Conservation (phyloP, 2,888 invertebrate species). For the Hypolimnas misippus region DNA sequence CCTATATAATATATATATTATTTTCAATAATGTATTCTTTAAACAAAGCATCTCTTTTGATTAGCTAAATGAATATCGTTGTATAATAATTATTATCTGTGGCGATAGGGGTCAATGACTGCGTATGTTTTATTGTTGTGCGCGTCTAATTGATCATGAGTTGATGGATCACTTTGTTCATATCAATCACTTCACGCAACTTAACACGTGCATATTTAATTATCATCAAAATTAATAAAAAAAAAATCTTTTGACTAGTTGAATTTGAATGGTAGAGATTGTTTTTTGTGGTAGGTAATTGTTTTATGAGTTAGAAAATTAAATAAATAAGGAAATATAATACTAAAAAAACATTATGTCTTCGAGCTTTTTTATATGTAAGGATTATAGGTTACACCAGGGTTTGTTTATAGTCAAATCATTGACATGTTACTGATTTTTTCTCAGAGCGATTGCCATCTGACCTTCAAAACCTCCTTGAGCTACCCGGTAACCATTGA, state of each 20-base stretch:
- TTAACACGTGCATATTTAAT: slow-evolving; percentile 42
- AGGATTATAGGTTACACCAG: too few relatives aligned
- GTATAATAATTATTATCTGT: slow-evolving; percentile 76
- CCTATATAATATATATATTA: not conserved
- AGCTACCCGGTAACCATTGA: too few relatives aligned
- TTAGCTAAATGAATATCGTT: slow-evolving; percentile 61
- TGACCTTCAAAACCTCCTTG: too few relatives aligned
- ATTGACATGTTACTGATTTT: too few relatives aligned
- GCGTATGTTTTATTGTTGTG: slow-evolving; percentile 57
- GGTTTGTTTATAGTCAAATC: too few relatives aligned
- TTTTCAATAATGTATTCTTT: slow-evolving; percentile 11
- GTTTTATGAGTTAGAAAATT: too few relatives aligned
- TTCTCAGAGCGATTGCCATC: too few relatives aligned
- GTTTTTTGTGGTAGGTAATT: too few relatives aligned
- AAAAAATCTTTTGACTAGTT: not conserved
- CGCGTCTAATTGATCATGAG: slow-evolving; percentile 53
- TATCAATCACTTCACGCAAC: slow-evolving; percentile 44
- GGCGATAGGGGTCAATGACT: slow-evolving; percentile 59
- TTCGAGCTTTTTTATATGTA: too few relatives aligned
- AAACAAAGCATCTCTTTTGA: slow-evolving; percentile 34
- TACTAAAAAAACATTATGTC: too few relatives aligned
- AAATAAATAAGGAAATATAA: too few relatives aligned
- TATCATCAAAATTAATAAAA: not conserved
- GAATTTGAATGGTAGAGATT: not conserved
- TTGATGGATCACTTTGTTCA: slow-evolving; percentile 41